Evolutionary conservation across 2,888 invertebrate genomes (phyloP), one percentile per base, ranked within the genome.

Genomic region (Axea sp.): DNA sequence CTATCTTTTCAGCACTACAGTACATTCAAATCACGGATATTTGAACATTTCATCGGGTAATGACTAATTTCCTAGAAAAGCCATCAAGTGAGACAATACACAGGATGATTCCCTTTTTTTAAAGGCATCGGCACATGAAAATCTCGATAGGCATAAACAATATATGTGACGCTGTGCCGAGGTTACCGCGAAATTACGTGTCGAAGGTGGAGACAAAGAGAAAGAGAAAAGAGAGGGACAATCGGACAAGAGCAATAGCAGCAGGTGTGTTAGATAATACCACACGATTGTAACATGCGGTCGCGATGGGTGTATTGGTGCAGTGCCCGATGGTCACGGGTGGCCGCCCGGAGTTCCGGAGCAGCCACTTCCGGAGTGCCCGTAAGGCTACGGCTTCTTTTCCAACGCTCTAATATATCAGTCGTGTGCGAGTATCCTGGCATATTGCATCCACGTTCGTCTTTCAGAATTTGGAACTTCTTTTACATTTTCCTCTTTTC

Each of bases 321-420:
- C 79, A 78, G 77, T 78, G 68, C 77, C 76, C 77, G 83, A 77
- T 78, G 84, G 87, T 86, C 86, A 87, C 85, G 86, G 86, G 79
- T 87, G 84, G 87, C 83, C 82, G 85, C 79, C 71, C 81, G 76
- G 82, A 83, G 86, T 87, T 87, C 86, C 87, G 87, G 87, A 82
- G 81, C 82, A 81, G 80, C 81, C 82, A 78, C 83, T 86, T 86
- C 87, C 87, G 86, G 86, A 84, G 76, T 73, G 76, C 77, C 77
- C 73, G 77, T 80, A 81, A 81, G 73, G 77, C 78, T 84, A 82
- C 79, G 84, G 82, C 80, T 84, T 85, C 85, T 73, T 77, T 76
- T 65, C 39, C 60, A 73, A 67, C 73, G 64, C 55, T 69, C 51
- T 73, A 74, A 75, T 60, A 57, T 53, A 65, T 45, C 68, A 74